A percentile compares a stretch with the other conserved stretches of the same genome.
These are phyloP conservation scores for Cynopterus brachyotis DNA, from an alignment of 2,113 vertebrate genomes.

Conservation along the genomic window DNA sequence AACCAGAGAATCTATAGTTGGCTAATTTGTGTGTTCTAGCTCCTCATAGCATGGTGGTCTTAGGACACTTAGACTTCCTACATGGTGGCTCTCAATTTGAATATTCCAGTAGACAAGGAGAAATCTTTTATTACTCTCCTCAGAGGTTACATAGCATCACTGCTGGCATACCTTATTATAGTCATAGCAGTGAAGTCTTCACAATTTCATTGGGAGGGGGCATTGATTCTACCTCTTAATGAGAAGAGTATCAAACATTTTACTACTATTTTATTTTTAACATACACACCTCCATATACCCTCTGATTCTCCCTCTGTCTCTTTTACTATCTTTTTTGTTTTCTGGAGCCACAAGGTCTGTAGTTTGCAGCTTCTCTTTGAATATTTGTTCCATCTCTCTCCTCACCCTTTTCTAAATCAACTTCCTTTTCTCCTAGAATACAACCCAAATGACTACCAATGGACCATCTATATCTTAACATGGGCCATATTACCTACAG, in stretches of 20 bases:
- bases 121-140: neutral
- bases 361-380: neutral
- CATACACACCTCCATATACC: neutral
- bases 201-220: accelerated
- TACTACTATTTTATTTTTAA: neutral
- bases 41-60: neutral
- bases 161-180: neutral
- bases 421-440: neutral
- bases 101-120: neutral
- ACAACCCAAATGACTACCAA: neutral
- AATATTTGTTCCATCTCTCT: neutral
- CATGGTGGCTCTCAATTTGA: neutral
- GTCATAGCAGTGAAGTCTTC: neutral
- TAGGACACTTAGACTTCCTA: neutral
- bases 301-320: neutral
- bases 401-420: neutral
- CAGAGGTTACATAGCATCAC: neutral
- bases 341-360: neutral
- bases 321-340: neutral
- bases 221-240: neutral
- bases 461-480: neutral
- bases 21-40: neutral
- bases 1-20: neutral
- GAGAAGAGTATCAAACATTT: neutral
- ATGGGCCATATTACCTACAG: neutral